Conservation (phyloP, 2,888 invertebrate genomes). For the Drosophila macrospina region DNA sequence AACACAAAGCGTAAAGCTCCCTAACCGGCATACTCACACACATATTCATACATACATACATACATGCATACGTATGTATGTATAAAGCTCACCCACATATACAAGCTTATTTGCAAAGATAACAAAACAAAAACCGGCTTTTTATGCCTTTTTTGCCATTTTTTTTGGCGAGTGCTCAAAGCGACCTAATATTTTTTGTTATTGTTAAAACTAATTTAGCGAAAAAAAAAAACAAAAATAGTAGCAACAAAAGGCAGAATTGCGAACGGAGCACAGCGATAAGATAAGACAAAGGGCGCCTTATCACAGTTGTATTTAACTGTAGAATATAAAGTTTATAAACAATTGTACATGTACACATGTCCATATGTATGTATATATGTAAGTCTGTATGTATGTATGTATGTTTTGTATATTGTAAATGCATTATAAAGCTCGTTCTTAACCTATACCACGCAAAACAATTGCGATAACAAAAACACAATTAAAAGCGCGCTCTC, state of each 20-base stretch:
- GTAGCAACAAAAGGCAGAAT: not conserved
- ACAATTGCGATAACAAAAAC: conserved; percentile 57
- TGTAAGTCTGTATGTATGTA: not conserved
- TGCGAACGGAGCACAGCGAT: conserved; percentile 37
- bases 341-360: conserved; percentile 18
- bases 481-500: conserved; percentile 60
- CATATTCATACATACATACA: conserved; percentile 26
- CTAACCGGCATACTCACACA: conserved; percentile 50
- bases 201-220: conserved; percentile 52
- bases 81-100: conserved; percentile 72
- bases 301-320: conserved; percentile 54
- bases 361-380: conserved; percentile 1
- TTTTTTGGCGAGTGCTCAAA: conserved; percentile 25
- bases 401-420: conserved; percentile 15
- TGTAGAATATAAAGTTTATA: conserved; percentile 22
- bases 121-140: conserved; percentile 72
- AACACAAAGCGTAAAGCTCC: conserved; percentile 62
- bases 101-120: conserved; percentile 56
- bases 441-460: conserved; percentile 71
- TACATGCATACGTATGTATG: not conserved
- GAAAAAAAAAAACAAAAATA: conserved; percentile 27
- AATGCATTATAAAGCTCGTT: conserved; percentile 49
- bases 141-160: conserved; percentile 41
- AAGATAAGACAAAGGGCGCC: conserved; percentile 65
- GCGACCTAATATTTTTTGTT: conserved; percentile 70